A percentile compares a stretch with the other conserved stretches of the same genome.
These are phyloP conservation scores for Fringilla coelebs DNA, from an alignment of 2,797 vertebrate species.

Conservation along the genomic window DNA sequence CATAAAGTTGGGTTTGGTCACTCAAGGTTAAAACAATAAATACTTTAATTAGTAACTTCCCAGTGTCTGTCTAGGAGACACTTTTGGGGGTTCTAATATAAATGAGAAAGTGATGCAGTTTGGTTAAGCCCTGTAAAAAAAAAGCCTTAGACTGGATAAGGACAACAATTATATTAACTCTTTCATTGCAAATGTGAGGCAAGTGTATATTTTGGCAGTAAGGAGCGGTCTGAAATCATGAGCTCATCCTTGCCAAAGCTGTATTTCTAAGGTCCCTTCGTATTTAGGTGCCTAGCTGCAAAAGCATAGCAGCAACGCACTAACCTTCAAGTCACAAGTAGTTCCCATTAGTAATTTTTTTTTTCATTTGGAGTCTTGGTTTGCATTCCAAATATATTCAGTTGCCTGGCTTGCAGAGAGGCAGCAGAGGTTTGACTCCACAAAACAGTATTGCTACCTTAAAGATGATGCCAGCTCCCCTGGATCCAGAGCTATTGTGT, in stretches of 20 bases:
- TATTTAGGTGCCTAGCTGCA: not conserved
- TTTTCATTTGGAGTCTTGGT: not conserved
- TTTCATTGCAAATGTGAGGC: not conserved
- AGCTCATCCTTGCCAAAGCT: not conserved
- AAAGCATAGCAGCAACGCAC: not conserved
- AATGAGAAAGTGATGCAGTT: not conserved
- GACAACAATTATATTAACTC: not conserved
- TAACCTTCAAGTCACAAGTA: not conserved
- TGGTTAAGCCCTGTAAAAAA: not conserved
- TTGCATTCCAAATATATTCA: not conserved
- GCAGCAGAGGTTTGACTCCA: not conserved
- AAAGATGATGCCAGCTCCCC: not conserved
- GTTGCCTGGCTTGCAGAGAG: not conserved
- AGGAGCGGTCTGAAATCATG: not conserved
- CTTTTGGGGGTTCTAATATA: not conserved
- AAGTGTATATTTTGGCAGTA: not conserved
- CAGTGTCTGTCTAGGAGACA: not conserved
- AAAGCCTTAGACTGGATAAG: not conserved
- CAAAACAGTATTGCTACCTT: not conserved
- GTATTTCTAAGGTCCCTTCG: not conserved
- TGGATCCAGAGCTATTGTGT: not conserved
- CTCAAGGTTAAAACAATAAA: constrained; percentile 6
- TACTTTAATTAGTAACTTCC: not conserved
- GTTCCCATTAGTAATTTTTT: not conserved
- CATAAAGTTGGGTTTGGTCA: not conserved